Evolutionary conservation across 2,888 invertebrate species (phyloP).

Genomic region (Cordilura impudica): DNA sequence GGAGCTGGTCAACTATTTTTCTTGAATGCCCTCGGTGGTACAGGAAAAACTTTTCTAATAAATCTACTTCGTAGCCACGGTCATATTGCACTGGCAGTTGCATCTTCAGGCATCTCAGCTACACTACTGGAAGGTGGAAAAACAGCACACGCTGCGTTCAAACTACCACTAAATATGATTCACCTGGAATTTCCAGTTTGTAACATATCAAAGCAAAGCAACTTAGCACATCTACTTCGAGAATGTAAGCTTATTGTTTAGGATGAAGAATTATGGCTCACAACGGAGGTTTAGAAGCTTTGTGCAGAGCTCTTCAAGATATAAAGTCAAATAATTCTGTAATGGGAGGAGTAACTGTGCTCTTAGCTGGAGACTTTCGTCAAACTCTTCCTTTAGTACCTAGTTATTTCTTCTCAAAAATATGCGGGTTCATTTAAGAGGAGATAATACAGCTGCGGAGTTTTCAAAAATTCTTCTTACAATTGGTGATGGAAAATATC

Average conservation of each 20-base stretch:
- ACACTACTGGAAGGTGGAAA: too few species aligned
- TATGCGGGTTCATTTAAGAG: constrained; percentile 8
- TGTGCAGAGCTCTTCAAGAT: not conserved
- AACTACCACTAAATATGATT: not conserved
- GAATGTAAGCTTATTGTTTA: not conserved
- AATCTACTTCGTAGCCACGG: too few species aligned
- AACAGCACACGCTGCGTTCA: not conserved
- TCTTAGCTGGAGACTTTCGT: not conserved
- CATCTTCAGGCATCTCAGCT: too few species aligned
- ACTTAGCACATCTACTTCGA: not conserved
- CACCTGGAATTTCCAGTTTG: not conserved
- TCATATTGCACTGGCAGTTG: too few species aligned
- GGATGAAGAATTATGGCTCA: not conserved
- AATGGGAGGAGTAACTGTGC: not conserved
- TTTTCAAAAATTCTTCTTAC: constrained; percentile 47
- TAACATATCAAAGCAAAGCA: not conserved
- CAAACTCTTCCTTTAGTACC: not conserved
- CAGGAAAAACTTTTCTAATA: too few species aligned
- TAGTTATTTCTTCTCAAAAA: not conserved
- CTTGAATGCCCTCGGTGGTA: too few species aligned
- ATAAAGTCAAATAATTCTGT: not conserved
- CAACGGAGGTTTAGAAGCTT: not conserved
- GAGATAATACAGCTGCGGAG: not conserved
- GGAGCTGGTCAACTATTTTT: too few species aligned
- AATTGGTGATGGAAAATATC: constrained; percentile 25